These are phyloP conservation scores for Lophius piscatorius DNA, from an alignment of 2,113 vertebrate genomes.

Conservation along the genomic window DNA sequence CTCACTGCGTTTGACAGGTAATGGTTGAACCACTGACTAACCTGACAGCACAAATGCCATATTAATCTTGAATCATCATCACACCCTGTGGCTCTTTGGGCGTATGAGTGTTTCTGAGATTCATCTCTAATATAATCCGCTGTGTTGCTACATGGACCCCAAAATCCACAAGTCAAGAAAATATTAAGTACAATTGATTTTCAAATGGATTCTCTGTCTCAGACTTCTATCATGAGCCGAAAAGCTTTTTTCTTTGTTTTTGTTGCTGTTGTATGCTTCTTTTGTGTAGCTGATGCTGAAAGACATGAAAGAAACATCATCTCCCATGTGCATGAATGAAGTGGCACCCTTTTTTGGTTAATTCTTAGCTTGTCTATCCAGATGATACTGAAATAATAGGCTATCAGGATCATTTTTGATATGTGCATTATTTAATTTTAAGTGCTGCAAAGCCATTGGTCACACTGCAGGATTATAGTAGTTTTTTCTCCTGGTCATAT, in stretches of 20 bases:
- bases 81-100: background rate
- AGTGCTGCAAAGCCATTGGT: constrained; percentile 40
- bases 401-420: constrained; percentile 49
- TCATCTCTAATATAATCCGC: background rate
- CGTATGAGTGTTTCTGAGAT: background rate
- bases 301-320: constrained; percentile 53
- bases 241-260: constrained; percentile 46
- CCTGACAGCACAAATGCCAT: background rate
- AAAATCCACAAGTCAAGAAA: constrained; percentile 9
- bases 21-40: constrained; percentile 16
- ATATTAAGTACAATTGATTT: constrained; percentile 15
- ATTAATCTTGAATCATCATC: background rate
- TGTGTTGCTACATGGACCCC: constrained; percentile 6
- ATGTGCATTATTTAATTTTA: constrained; percentile 54
- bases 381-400: constrained; percentile 68
- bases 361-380: constrained; percentile 72
- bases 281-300: constrained; percentile 47
- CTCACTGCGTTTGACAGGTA: constrained; percentile 85
- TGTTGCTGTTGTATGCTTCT: constrained; percentile 31
- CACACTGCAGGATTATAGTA: constrained; percentile 17
- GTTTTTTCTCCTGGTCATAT: constrained; percentile 31
- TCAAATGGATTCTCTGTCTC: constrained; percentile 25
- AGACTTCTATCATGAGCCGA: constrained; percentile 17
- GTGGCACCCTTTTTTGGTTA: constrained; percentile 60
- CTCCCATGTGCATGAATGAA: constrained; percentile 63